These are phyloP conservation scores for Cyanoderma ruficeps DNA, from an alignment of 2,113 vertebrate species.

Conservation along the genomic window DNA sequence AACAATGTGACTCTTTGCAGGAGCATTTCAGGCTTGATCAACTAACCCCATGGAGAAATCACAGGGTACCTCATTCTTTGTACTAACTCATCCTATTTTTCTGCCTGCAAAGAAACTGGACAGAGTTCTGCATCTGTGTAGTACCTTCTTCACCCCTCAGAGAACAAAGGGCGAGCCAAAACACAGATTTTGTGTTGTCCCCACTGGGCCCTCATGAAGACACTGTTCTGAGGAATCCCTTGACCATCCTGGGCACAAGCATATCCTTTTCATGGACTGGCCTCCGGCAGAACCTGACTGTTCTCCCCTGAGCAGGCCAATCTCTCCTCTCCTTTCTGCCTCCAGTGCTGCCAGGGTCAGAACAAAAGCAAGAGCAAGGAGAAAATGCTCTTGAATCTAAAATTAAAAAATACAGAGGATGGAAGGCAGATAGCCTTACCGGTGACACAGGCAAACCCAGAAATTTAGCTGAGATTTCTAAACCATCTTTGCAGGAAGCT, in stretches of 20 bases:
- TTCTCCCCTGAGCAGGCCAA: not conserved
- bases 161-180: not conserved
- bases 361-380: not conserved
- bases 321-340: not conserved
- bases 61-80: not conserved
- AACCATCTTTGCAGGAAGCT: not conserved
- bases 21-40: not conserved
- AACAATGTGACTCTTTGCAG: not conserved
- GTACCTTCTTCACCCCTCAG: not conserved
- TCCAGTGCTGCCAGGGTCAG: not conserved
- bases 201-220: not conserved
- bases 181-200: not conserved
- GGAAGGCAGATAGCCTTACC: not conserved
- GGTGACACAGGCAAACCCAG: not conserved
- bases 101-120: not conserved
- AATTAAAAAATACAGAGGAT: not conserved
- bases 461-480: not conserved
- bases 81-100: not conserved
- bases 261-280: not conserved
- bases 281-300: not conserved
- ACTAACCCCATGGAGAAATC: not conserved
- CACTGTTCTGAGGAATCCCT: not conserved
- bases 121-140: not conserved
- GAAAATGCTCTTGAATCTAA: not conserved
- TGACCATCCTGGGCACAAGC: not conserved